Percentiles rank a stretch among this genome's conserved stretches.
Conservation (phyloP, 2,797 vertebrate genomes). For the Enteromius treurensis region DNA sequence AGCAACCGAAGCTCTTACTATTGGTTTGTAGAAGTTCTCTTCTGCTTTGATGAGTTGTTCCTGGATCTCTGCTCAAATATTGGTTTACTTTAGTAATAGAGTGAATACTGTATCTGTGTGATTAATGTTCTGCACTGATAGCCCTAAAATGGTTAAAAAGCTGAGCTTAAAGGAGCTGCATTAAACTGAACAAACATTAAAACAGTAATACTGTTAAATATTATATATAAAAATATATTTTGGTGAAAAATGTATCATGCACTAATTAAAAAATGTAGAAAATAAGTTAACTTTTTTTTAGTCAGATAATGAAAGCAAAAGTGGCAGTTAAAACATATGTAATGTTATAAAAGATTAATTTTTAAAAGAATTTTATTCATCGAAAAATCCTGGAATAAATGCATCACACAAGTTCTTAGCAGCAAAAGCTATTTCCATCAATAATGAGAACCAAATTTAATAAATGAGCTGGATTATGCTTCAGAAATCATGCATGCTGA, state of each 20-base stretch:
- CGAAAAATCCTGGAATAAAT: background rate
- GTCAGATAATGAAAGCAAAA: background rate
- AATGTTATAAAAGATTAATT: background rate
- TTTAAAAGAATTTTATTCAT: background rate
- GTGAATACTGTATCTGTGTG: background rate
- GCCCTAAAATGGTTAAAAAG: background rate
- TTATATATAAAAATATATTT: background rate
- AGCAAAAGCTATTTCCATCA: background rate
- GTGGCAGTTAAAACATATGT: background rate
- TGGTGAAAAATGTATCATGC: background rate
- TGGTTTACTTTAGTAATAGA: background rate
- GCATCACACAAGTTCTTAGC: background rate
- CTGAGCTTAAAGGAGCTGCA: background rate
- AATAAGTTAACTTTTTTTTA: too few species aligned
- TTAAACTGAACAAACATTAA: background rate
- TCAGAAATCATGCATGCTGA: background rate
- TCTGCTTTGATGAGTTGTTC: background rate
- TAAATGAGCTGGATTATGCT: background rate
- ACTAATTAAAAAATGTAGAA: background rate
- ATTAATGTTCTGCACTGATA: background rate
- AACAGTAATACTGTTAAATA: background rate
- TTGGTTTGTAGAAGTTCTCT: conserved; percentile 13
- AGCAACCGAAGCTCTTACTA: background rate
- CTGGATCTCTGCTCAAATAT: background rate
- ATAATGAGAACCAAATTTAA: background rate